phyloP scores from a whole-genome alignment of 2,113 vertebrate species.

The Elgaria multicarinata region DNA sequence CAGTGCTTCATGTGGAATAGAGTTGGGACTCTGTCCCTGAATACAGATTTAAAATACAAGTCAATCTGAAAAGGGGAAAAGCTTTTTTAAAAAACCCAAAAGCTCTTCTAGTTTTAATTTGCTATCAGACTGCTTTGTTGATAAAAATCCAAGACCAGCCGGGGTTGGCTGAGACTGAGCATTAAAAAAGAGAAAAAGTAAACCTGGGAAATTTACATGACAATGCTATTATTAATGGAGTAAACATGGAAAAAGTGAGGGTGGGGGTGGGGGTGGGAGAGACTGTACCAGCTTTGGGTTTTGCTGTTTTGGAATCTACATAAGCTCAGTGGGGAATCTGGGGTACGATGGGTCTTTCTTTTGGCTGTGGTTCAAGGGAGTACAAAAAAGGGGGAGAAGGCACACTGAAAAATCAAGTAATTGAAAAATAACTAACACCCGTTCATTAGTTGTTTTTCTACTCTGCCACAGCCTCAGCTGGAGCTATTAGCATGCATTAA shows the following conservation, averaged over 20 bases:
- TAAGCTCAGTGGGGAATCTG: constrained; percentile 38
- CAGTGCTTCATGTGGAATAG: rapidly evolving
- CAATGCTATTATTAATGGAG: not conserved
- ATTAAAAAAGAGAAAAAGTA: not conserved
- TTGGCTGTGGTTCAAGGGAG: constrained; percentile 56
- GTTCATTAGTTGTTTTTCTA: constrained; percentile 70
- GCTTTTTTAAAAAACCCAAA: not conserved
- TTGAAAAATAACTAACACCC: constrained; percentile 71
- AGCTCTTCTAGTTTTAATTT: not conserved
- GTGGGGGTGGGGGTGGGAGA: too few relatives aligned
- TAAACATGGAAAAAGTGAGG: not conserved
- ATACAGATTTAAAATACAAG: not conserved
- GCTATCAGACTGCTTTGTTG: not conserved
- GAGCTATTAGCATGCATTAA: constrained; percentile 71
- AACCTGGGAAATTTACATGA: constrained; percentile 34
- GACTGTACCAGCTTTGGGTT: rapidly evolving
- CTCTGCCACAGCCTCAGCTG: constrained; percentile 62
- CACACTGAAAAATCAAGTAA: constrained; percentile 65
- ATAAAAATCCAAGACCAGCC: not conserved
- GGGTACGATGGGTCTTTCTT: constrained; percentile 44
- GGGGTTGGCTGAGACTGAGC: constrained; percentile 10
- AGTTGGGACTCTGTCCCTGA: not conserved
- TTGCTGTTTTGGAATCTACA: constrained; percentile 24
- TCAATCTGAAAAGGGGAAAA: not conserved
- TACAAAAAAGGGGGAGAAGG: constrained; percentile 39